Conservation (phyloP, 2,113 vertebrate species). For the Oncorhynchus masou region DNA sequence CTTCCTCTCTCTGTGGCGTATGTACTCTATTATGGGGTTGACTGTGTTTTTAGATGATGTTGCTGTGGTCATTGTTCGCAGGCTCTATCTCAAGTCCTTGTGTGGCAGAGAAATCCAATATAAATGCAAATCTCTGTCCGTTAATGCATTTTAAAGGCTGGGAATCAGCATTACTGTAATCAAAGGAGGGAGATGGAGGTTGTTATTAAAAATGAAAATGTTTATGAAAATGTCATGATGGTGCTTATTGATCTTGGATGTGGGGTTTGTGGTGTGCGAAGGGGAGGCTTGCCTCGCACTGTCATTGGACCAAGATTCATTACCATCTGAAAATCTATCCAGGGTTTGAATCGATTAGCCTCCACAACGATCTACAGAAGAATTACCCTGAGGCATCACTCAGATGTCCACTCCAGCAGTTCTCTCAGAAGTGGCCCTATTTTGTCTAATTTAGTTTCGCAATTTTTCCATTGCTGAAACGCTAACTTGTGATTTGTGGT, state of each 20-base stretch:
- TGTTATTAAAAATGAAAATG: conserved; percentile 72
- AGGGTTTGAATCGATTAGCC: conserved; percentile 18
- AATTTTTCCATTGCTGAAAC: not conserved
- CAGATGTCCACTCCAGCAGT: not conserved
- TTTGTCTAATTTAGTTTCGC: not conserved
- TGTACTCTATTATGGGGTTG: conserved; percentile 66
- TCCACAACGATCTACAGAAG: conserved; percentile 17
- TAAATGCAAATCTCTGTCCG: conserved; percentile 79
- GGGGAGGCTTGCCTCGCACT: conserved; percentile 24
- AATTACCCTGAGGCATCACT: not conserved
- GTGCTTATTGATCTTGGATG: conserved; percentile 62
- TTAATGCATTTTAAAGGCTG: conserved; percentile 75
- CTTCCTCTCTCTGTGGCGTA: conserved; percentile 23
- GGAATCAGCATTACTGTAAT: conserved; percentile 74
- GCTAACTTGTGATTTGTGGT: not conserved
- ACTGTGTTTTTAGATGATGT: conserved; percentile 65
- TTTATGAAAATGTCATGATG: conserved; percentile 67
- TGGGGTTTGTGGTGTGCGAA: conserved; percentile 38
- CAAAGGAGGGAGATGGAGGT: conserved; percentile 60
- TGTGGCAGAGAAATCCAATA: conserved; percentile 73
- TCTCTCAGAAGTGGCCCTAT: not conserved
- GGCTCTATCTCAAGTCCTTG: conserved; percentile 65
- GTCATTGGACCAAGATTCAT: conserved; percentile 20
- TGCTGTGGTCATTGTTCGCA: conserved; percentile 66
- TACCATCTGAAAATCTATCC: conserved; percentile 25